Evolutionary conservation across 2,888 invertebrate species (phyloP).

Genomic region (Leptinotarsa peninsularis): DNA sequence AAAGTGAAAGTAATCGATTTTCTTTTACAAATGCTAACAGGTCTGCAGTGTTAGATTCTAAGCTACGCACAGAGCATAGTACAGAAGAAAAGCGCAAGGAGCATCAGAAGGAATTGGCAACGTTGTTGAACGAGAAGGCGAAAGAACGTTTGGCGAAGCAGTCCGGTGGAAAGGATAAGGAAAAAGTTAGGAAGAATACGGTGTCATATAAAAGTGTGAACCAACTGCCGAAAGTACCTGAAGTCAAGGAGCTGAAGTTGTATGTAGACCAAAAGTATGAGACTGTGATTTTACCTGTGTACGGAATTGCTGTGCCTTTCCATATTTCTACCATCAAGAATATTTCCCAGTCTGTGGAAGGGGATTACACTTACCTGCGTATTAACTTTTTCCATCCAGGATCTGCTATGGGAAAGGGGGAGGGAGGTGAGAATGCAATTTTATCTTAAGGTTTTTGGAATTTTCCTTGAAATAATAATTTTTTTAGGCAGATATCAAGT

Average conservation of each 20-base stretch:
- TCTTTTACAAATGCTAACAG: too few species aligned
- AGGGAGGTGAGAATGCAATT: constrained; percentile 72
- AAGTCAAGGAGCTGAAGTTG: constrained; percentile 92
- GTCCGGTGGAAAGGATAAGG: constrained; percentile 85
- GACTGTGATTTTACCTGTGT: constrained; percentile 97
- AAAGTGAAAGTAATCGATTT: too few species aligned
- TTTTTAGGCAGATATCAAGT: too few species aligned
- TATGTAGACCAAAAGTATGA: constrained; percentile 98
- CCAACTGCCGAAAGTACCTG: constrained; percentile 93
- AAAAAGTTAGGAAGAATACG: constrained; percentile 92
- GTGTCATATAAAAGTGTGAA: constrained; percentile 93
- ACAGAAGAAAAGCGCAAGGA: constrained; percentile 97
- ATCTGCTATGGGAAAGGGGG: constrained; percentile 88
- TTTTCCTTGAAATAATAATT: too few species aligned
- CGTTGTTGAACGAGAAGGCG: constrained; percentile 91
- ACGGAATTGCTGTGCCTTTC: constrained; percentile 95
- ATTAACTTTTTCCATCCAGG: constrained; percentile 99
- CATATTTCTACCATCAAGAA: constrained; percentile 99
- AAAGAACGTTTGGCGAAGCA: constrained; percentile 91
- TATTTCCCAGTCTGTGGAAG: constrained; percentile 97
- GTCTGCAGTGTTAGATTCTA: constrained; percentile 92
- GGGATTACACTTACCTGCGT: constrained; percentile 97
- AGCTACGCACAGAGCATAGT: constrained; percentile 92
- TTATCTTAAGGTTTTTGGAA: too few species aligned
- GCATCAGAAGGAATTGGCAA: constrained; percentile 95